A percentile compares a stretch with the other conserved stretches of the same genome.
These are phyloP conservation scores for Neodon shergylaensis DNA, from an alignment of 2,113 vertebrate genomes.

Conservation along the genomic window DNA sequence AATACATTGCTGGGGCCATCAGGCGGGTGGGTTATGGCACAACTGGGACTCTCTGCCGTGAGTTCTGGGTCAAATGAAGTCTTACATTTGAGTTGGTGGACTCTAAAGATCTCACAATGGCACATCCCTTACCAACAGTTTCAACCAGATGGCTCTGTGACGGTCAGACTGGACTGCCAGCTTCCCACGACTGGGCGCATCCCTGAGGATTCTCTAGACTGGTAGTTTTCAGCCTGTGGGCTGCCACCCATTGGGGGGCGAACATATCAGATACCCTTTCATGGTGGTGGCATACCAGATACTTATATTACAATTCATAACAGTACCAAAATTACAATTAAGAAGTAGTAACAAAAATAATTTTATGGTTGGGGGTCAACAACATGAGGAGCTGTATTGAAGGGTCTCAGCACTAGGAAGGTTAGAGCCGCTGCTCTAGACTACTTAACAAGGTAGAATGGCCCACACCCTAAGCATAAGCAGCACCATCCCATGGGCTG, in stretches of 20 bases:
- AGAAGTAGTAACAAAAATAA: background rate
- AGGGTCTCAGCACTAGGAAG: background rate
- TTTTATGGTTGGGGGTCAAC: background rate
- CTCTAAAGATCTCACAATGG: background rate
- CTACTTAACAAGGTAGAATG: background rate
- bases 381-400: background rate
- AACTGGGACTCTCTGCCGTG: background rate
- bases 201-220: background rate
- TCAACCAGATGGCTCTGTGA: background rate
- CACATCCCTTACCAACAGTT: background rate
- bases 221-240: no score
- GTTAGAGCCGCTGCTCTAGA: background rate
- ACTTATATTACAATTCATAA: background rate
- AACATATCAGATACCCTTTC: background rate
- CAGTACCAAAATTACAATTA: background rate
- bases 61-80: background rate
- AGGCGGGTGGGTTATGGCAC: background rate
- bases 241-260: no score
- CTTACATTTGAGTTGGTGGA: background rate
- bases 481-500: background rate
- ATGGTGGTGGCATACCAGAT: background rate
- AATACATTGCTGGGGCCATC: no score
- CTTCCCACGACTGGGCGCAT: background rate
- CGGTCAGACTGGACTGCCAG: no score
- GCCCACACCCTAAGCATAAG: background rate